Percentiles rank a stretch among this genome's conserved stretches.
Evolutionary conservation across 2,888 invertebrate species (phyloP).

Genomic region (Lithophane socia): DNA sequence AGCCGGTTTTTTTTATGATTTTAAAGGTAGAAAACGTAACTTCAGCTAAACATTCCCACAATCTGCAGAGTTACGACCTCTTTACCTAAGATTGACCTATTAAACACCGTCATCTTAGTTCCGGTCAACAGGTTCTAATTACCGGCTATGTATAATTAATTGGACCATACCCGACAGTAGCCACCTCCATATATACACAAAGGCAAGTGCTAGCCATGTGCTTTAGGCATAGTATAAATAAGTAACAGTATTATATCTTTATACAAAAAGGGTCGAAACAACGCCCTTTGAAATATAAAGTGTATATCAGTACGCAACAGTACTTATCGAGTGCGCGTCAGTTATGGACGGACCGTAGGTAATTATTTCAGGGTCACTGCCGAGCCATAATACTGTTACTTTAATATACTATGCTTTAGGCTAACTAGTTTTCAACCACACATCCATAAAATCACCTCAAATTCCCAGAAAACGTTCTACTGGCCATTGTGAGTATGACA

Average conservation of each 20-base stretch:
- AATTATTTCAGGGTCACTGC: no score
- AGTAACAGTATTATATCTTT: no score
- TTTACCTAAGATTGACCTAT: no score
- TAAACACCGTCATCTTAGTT: neutral
- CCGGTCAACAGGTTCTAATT: neutral
- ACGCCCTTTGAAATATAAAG: no score
- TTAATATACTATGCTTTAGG: neutral
- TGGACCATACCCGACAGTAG: neutral
- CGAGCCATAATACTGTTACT: no score
- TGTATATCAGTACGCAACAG: no score
- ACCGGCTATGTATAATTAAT: neutral
- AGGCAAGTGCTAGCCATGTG: neutral
- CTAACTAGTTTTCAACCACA: neutral
- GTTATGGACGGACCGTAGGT: no score
- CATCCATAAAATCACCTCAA: neutral
- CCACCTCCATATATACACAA: neutral
- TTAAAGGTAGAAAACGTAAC: no score
- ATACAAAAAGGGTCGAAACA: no score
- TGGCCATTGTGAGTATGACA: conserved; percentile 8
- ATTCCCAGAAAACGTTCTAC: conserved; percentile 10
- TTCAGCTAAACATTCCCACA: neutral
- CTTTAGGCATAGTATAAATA: no score
- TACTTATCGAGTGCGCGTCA: no score
- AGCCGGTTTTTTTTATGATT: no score
- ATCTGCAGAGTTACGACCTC: neutral